Evolutionary conservation across 1,140 invertebrate genomes (phyloP).

Genomic region (Idris sp.): DNA sequence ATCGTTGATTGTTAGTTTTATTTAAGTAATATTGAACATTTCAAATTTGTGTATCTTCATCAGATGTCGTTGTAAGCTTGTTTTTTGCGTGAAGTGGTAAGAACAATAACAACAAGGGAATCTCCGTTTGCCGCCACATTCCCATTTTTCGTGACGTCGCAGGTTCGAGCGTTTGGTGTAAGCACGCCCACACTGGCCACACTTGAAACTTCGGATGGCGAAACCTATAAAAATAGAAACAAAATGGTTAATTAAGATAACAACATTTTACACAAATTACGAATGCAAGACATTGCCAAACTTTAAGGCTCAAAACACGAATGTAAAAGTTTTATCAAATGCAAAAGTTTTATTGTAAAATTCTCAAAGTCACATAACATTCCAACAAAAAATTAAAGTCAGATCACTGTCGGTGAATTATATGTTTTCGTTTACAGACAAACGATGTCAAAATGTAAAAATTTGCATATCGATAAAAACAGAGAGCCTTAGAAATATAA

Average conservation of each 20-base stretch:
- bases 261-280: no score
- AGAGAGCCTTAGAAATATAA: no score
- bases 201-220: conserved; percentile 55
- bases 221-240: conserved; percentile 53
- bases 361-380: conserved; percentile 8
- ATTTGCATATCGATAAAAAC: no score
- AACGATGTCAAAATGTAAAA: no score
- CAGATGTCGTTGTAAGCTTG: conserved; percentile 69
- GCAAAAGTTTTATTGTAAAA: conserved; percentile 36
- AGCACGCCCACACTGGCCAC: conserved; percentile 65
- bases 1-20: background rate
- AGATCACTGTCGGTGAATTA: conserved; percentile 24
- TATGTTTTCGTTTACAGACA: no score
- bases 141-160: conserved; percentile 70
- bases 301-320: no score
- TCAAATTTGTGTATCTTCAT: conserved; percentile 64
- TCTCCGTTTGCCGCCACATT: conserved; percentile 72
- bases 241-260: conserved; percentile 29
- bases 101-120: conserved; percentile 72
- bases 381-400: conserved; percentile 18
- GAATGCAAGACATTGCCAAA: no score
- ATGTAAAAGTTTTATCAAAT: no score
- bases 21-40: conserved; percentile 20
- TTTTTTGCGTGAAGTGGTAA: conserved; percentile 73
- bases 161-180: conserved; percentile 71